Base-by-base conservation (phyloP, 1,140 invertebrate species). In the Rhopalosiphum padi region DNA sequence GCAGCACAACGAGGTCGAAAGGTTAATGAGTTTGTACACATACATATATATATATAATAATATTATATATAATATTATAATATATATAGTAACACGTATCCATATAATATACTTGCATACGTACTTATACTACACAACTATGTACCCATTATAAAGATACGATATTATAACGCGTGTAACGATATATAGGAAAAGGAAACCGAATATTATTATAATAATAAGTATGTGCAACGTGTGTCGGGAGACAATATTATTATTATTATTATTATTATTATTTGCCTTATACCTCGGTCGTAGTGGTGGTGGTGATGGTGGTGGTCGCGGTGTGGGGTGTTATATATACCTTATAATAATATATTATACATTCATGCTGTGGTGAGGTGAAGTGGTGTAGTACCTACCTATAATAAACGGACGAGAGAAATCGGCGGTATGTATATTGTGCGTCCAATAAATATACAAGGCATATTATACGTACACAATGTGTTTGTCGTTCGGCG, bases 121-220 rank as follows among this genome's bases (percentile, higher is more conserved):
- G 22, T 85, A n/a, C 25, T 46, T 46, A 46, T 46, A 46, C 46
- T 46, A 87, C 18, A 88, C 30, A 35, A 83, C 35, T 21, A 23
- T 83, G 9, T 86, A 30, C 46, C 11, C 46, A 51, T 30, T 91
- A 30, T 77, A 91, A 91, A 46, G 90, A 91, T 91, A 89, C 30
- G 60, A 77, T 43, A 48, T 46, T 46, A 88, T 77, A 77, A 77
- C 60, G 60, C 15, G 60, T 88, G 41, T 35, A 89, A n/a, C n/a
- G 53, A 53, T 90, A 90, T 90, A 89, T 77, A 89, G 87, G 9
- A 89, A 89, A 89, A 89, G 88, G 9, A 89, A 89, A 89, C 51
- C 48, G 88, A 89, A 89, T 89, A 55, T 89, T 91, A 91, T 77
- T 90, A 90, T 55, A 46, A 91, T 91, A 41, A 53, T 89, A 35